Evolutionary conservation across 2,888 invertebrate species (phyloP), one percentile per base, ranked within the genome.

Genomic region (Acholoe squamosa): DNA sequence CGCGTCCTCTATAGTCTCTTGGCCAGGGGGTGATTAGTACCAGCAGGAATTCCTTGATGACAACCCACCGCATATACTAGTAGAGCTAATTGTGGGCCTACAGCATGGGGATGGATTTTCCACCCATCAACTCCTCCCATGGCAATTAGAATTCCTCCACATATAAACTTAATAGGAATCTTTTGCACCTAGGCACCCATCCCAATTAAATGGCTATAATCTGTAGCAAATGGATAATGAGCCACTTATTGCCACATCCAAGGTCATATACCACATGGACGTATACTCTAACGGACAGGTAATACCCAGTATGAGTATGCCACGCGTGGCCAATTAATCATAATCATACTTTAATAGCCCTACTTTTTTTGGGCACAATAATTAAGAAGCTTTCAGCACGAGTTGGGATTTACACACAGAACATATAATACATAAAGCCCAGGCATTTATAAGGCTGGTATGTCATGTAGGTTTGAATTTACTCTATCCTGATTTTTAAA

Each of bases 171-270:
- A 19, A 61, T n/a, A n/a, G 61, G 7, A 43, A n/a, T 3, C 43
- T 43, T 43, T 10, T 43, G 43, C 43, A 43, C 43, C 43, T 7
- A 43, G 43, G 43, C 3, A 43, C 43, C 43, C 43, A 43, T 43
- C 43, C 61, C 19, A 61, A 61, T 61, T 61, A 61, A 61, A 61
- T 61, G 61, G 61, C 61, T 61, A 61, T 12, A 61, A 61, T n/a
- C n/a, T n/a, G 22, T 61, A n/a, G 19, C 19, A 61, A 61, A 61
- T 61, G n/a, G 14, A 61, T 61, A 61, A 61, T 3, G 19, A 61
- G 22, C 61, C n/a, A 19, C 19, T 61, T 61, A 61, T 61, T 61
- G 61, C 19, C 61, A 61, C 22, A 61, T 61, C 61, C 61, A 3
- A n/a, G 61, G 14, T 61, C 12, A 61, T n/a, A n/a, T 61, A 61